These are phyloP conservation scores for Lissocephala sabroskyi DNA, from an alignment of 2,888 invertebrate species.

Conservation along the genomic window DNA sequence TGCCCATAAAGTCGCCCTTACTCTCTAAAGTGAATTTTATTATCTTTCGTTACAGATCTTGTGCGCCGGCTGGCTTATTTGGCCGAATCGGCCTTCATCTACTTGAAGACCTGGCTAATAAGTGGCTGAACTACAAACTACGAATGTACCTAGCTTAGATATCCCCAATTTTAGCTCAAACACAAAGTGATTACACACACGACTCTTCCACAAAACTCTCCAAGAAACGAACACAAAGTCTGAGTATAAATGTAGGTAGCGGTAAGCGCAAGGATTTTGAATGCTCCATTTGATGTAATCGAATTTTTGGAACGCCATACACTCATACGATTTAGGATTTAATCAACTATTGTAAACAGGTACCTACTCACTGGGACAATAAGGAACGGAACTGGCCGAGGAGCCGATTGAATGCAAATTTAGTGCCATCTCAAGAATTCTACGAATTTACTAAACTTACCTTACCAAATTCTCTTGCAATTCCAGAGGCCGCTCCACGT, in stretches of 20 bases:
- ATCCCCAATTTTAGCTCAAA: constrained; percentile 1
- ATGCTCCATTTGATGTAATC: too few species aligned
- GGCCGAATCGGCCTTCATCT: constrained; percentile 46
- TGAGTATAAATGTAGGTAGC: constrained; percentile 31
- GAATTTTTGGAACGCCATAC: background rate
- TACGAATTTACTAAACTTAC: constrained; percentile 35
- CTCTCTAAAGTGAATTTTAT: constrained; percentile 36
- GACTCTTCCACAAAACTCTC: constrained; percentile 25
- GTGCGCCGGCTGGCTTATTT: constrained; percentile 38
- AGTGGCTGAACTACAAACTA: constrained; percentile 39
- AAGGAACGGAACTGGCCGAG: too few species aligned
- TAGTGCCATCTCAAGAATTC: constrained; percentile 7
- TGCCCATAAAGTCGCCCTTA: constrained; percentile 35
- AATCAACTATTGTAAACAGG: constrained; percentile 5
- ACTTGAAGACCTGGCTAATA: constrained; percentile 57
- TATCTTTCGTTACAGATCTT: constrained; percentile 46
- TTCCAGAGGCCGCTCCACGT: too few species aligned
- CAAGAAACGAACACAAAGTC: constrained; percentile 44
- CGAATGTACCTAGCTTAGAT: too few species aligned
- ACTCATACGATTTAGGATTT: constrained; percentile 4
- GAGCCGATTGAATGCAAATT: constrained; percentile 8
- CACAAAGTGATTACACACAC: constrained; percentile 5
- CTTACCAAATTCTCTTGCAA: too few species aligned
- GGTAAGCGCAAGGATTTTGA: constrained; percentile 13
- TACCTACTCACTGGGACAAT: constrained; percentile 13